phyloP scores from a whole-genome alignment of 2,797 vertebrate genomes.

The Hephaestus fuliginosus region DNA sequence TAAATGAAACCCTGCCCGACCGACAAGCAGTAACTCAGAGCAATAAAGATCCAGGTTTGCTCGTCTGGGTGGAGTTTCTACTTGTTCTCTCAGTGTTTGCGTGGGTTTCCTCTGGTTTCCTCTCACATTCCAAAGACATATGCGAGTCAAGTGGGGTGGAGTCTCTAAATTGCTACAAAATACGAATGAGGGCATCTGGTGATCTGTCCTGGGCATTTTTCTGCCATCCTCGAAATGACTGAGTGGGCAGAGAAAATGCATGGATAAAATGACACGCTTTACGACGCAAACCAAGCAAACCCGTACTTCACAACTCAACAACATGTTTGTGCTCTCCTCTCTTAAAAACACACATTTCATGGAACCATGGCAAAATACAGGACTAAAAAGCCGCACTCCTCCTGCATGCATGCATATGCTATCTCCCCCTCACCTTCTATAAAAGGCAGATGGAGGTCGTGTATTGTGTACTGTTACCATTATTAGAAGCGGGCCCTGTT shows the following conservation, averaged over 20 bases:
- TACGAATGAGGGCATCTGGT: constrained; percentile 42
- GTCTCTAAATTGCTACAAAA: constrained; percentile 41
- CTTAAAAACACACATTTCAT: constrained; percentile 16
- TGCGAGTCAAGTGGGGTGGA: constrained; percentile 61
- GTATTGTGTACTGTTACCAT: constrained; percentile 22
- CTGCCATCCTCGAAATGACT: constrained; percentile 35
- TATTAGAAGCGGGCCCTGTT: constrained; percentile 39
- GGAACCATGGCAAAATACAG: constrained; percentile 1
- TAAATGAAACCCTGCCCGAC: not conserved
- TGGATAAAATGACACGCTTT: constrained; percentile 49
- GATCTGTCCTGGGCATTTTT: constrained; percentile 40
- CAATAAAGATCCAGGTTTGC: constrained; percentile 10
- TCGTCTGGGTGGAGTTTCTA: constrained; percentile 37
- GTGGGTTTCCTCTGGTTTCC: constrained; percentile 56
- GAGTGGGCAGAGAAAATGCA: constrained; percentile 36
- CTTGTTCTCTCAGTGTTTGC: constrained; percentile 45
- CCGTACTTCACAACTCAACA: constrained; percentile 32
- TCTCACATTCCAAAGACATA: constrained; percentile 68
- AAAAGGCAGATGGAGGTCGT: constrained; percentile 33
- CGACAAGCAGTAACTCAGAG: not conserved
- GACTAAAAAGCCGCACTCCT: not conserved
- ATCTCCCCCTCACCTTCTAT: not conserved
- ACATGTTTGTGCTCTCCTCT: constrained; percentile 32
- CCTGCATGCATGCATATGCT: constrained; percentile 25
- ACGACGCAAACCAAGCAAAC: constrained; percentile 30